Conservation (phyloP, 2,797 vertebrate species). For the Helostoma temminkii region DNA sequence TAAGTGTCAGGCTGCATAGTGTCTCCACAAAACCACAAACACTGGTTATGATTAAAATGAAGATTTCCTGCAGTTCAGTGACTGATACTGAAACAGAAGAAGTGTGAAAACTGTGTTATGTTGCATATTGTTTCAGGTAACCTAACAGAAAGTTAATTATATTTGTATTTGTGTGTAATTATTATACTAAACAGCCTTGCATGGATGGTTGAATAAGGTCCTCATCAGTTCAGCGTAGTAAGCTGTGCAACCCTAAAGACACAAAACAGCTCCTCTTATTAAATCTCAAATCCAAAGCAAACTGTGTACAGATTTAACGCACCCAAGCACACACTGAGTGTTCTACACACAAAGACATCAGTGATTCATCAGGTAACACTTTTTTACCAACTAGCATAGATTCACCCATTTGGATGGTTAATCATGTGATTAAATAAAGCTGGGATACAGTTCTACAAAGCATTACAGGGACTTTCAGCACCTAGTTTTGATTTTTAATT, state of each 20-base stretch:
- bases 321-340: constrained; percentile 5
- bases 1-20: too few species aligned
- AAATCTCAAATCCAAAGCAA: constrained; percentile 35
- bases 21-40: background rate
- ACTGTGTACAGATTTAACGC: constrained; percentile 29
- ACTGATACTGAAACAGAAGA: background rate
- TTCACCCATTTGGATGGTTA: background rate
- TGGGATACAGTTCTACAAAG: background rate
- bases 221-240: constrained; percentile 37
- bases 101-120: background rate
- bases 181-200: constrained; percentile 35
- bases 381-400: too few species aligned
- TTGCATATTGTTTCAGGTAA: background rate
- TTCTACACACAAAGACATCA: background rate
- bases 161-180: constrained; percentile 8
- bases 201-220: constrained; percentile 15
- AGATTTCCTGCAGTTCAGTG: background rate
- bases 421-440: background rate
- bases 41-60: background rate
- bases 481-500: background rate
- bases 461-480: background rate
- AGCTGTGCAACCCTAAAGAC: constrained; percentile 13
- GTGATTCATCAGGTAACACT: constrained; percentile 19
- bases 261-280: constrained; percentile 43
- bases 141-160: constrained; percentile 12